Percentiles rank a stretch among this genome's conserved stretches.
Evolutionary conservation across 2,113 vertebrate genomes (phyloP).

Genomic region (Catharus bicknelli): DNA sequence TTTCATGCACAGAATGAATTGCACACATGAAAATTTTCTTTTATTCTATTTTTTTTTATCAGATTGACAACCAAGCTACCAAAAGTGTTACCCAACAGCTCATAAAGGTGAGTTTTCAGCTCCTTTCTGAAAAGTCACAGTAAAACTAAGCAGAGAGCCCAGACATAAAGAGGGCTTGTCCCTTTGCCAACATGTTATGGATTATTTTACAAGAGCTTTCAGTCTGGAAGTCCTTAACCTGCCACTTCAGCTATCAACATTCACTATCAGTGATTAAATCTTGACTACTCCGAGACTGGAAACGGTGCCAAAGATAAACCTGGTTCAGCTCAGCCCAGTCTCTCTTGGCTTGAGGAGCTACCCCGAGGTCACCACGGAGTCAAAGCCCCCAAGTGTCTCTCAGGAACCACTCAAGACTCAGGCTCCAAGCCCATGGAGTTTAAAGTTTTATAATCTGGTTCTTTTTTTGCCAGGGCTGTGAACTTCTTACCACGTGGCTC

Average conservation of each 20-base stretch:
- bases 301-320: constrained; percentile 18
- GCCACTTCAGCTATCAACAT: constrained; percentile 14
- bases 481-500: background rate
- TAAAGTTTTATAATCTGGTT: constrained; percentile 18
- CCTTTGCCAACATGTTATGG: background rate
- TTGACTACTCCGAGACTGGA: background rate
- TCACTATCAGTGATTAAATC: constrained; percentile 40
- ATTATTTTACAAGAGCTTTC: constrained; percentile 9
- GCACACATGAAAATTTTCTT: background rate
- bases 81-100: background rate
- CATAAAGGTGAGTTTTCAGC: background rate
- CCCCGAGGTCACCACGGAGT: background rate
- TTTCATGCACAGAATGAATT: background rate
- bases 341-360: background rate
- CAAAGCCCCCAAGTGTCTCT: background rate
- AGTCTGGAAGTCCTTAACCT: constrained; percentile 19
- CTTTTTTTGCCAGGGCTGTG: background rate
- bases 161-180: background rate
- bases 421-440: background rate
- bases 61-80: background rate
- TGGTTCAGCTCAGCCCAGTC: background rate
- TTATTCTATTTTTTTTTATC: background rate
- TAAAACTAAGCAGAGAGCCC: background rate
- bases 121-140: background rate
- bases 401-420: background rate